Base-by-base conservation (phyloP, 2,797 vertebrate species). In the Dryobates pubescens region DNA sequence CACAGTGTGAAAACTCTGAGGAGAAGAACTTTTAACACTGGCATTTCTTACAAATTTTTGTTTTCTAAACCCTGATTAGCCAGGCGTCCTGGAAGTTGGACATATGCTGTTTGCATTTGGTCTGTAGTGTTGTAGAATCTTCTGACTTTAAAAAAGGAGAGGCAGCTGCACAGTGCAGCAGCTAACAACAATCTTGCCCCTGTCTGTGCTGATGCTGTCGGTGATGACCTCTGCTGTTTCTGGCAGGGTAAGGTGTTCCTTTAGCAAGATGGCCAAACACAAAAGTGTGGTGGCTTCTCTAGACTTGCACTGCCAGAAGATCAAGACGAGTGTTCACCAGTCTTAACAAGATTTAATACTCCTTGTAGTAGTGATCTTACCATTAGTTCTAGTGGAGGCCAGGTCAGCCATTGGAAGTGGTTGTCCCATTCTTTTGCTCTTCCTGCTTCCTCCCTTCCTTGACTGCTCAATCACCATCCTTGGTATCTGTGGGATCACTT, bases 401-500 rank as follows among this genome's bases (percentile, higher is more conserved):
- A 10, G 14, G 12, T 78, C n/a, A 78, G 14, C 17, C 14, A 16
- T 1, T 56, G 58, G 13, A 81, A 81, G 30, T 69, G 17, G 7
- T 71, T 75, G 29, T 81, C 18, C 29, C 10, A 7, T 65, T 75
- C 24, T 22, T 89, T 82, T 78, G 34, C 38, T 67, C 20, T 41
- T 83, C 8, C 13, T 18, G 38, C 19, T 4, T 17, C 4, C 3
- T 76, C 12, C 19, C 30, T 85, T 86, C n/a, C 17, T 10, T 1
- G 6, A 0, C 29, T 62, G 7, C 10, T 83, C 41, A 27, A 0
- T 15, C 1, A 2, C 23, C 4, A 1, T 69, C 16, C 14, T 24
- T 81, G 47, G 3, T 71, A 34, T 29, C 29, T 0, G 0, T 3
- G 3, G 43, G 51, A 38, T 72, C 36, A 4, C 26, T 70, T 4